Conservation (phyloP, 2,888 invertebrate genomes). For the Ochropacha duplaris region DNA sequence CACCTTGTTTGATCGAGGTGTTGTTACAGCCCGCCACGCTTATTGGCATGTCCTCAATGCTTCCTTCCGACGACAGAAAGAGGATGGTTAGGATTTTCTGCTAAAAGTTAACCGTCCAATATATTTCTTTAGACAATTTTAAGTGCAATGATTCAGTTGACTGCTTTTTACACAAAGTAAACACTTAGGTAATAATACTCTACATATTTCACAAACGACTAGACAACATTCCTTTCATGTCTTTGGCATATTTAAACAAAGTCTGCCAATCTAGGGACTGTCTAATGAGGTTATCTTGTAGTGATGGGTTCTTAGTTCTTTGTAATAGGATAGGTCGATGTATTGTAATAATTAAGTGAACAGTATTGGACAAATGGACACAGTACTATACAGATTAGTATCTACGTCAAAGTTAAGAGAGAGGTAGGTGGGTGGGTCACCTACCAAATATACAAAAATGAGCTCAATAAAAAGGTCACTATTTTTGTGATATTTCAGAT, state of each 20-base stretch:
- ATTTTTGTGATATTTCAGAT: too few relatives aligned
- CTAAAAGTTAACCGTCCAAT: slow-evolving; percentile 52
- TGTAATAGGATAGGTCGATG: neutral
- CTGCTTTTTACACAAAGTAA: slow-evolving; percentile 4
- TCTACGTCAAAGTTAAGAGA: too few relatives aligned
- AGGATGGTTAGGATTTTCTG: slow-evolving; percentile 50
- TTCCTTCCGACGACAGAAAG: slow-evolving; percentile 61
- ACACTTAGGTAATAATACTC: neutral
- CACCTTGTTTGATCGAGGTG: slow-evolving; percentile 55
- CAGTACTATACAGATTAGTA: too few relatives aligned
- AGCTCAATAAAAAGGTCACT: too few relatives aligned
- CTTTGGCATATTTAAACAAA: slow-evolving; percentile 4
- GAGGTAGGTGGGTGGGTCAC: too few relatives aligned
- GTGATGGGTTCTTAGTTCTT: too few relatives aligned
- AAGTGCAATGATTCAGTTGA: slow-evolving; percentile 11
- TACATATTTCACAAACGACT: slow-evolving; percentile 1
- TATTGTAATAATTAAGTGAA: too few relatives aligned
- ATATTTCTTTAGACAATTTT: slow-evolving; percentile 36
- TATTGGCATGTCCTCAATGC: slow-evolving; percentile 77
- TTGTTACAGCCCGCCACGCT: slow-evolving; percentile 67
- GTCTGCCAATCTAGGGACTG: neutral
- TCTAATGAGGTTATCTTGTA: neutral
- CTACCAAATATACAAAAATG: too few relatives aligned
- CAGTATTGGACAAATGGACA: too few relatives aligned
- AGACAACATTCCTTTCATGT: neutral